Conservation (phyloP, 2,888 invertebrate species). For the Sinopyrophorus schimmeli region DNA sequence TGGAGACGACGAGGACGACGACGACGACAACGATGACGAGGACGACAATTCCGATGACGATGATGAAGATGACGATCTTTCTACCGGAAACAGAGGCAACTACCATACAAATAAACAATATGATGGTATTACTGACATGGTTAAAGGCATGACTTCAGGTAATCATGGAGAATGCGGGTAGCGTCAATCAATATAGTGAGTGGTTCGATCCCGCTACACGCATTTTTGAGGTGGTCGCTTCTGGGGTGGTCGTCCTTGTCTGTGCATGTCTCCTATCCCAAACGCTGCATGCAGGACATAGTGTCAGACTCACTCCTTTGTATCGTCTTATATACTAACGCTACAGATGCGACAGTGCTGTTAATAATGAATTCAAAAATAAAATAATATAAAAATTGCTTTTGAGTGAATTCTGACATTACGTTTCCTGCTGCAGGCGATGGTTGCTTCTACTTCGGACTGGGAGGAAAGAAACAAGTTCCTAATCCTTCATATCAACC, state of each 20-base stretch:
- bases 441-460: slow-evolving; percentile 93
- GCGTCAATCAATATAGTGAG: slow-evolving; percentile 12
- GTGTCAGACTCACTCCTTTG: slow-evolving; percentile 51
- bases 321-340: slow-evolving; percentile 46
- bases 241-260: slow-evolving; percentile 50
- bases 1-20: slow-evolving; percentile 57
- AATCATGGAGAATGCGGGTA: slow-evolving; percentile 39
- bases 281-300: slow-evolving; percentile 55
- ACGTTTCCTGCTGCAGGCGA: slow-evolving; percentile 94
- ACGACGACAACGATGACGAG: slow-evolving; percentile 58
- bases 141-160: slow-evolving; percentile 54
- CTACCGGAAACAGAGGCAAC: slow-evolving; percentile 50
- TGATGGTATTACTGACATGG: slow-evolving; percentile 48
- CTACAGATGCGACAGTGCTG: slow-evolving; percentile 39
- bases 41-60: slow-evolving; percentile 55
- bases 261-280: slow-evolving; percentile 46
- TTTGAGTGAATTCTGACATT: slow-evolving; percentile 66
- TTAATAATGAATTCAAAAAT: slow-evolving; percentile 41
- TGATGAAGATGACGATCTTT: slow-evolving; percentile 58
- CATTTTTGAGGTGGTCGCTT: slow-evolving; percentile 32
- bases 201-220: slow-evolving; percentile 15
- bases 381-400: slow-evolving; percentile 42
- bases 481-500: slow-evolving; percentile 81
- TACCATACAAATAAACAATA: slow-evolving; percentile 57
- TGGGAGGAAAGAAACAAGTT: slow-evolving; percentile 81